A percentile compares a stretch with the other conserved stretches of the same genome.
Conservation (phyloP, 2,113 vertebrate genomes). For the Ochotona curzoniae region DNA sequence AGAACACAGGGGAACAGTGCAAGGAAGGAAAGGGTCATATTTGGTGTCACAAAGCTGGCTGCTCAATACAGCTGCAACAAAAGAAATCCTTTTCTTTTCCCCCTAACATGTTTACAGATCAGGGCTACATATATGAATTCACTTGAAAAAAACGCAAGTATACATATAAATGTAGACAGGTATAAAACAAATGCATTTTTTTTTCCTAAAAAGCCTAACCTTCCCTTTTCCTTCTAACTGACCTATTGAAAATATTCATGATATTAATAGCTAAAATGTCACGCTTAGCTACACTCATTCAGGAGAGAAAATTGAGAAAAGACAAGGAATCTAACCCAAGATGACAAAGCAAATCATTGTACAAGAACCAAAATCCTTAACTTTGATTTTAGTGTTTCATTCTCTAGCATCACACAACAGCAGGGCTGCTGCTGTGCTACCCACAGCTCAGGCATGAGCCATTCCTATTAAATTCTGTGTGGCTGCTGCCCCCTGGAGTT, state of each 20-base stretch:
- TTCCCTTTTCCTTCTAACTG: neutral
- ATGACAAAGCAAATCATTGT: neutral
- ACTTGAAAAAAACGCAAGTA: neutral
- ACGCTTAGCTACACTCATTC: neutral
- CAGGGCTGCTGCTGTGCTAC: neutral
- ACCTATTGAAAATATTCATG: constrained; percentile 17
- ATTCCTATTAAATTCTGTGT: neutral
- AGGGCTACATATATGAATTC: neutral
- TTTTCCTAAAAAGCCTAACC: neutral
- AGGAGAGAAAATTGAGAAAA: constrained; percentile 29
- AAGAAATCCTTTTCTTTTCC: neutral
- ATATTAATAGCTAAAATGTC: neutral
- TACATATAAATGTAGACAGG: neutral
- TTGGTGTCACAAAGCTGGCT: neutral
- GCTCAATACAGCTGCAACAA: neutral
- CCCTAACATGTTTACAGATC: neutral
- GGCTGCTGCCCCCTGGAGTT: constrained; percentile 67
- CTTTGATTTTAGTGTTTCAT: neutral
- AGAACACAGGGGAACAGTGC: neutral
- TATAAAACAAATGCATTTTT: constrained; percentile 1
- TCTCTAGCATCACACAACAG: neutral
- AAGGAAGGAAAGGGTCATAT: neutral
- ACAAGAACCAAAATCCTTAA: neutral
- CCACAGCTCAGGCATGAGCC: neutral
- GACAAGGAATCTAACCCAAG: neutral